Evolutionary conservation across 2,888 invertebrate genomes (phyloP).

Genomic region (Leptopilina syphax): DNA sequence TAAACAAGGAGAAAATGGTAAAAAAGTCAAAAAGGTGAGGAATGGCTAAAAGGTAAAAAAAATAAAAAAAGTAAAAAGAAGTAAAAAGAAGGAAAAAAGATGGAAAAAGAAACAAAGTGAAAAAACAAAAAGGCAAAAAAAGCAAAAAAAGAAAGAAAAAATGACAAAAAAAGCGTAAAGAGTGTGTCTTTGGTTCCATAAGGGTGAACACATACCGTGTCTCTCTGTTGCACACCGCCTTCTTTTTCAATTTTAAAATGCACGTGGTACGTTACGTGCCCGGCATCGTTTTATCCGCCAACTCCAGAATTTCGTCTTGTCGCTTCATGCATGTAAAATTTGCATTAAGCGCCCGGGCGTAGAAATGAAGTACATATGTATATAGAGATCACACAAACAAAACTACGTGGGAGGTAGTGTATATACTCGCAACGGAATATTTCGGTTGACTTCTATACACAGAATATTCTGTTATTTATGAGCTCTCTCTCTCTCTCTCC

Average conservation of each 20-base stretch:
- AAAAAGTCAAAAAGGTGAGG: too few relatives aligned
- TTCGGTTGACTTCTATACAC: neutral
- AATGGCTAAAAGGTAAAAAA: neutral
- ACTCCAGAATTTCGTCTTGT: conserved; percentile 36
- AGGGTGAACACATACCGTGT: conserved; percentile 29
- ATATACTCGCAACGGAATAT: conserved; percentile 1
- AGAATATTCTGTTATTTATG: conserved; percentile 10
- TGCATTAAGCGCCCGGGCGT: conserved; percentile 35
- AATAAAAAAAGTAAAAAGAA: neutral
- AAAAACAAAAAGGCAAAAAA: neutral
- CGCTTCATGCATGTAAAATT: conserved; percentile 39
- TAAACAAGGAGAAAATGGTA: too few relatives aligned
- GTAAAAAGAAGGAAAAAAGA: neutral
- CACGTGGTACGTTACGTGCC: conserved; percentile 25
- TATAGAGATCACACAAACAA: conserved; percentile 32
- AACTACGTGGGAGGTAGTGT: conserved; percentile 15
- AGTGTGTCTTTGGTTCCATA: conserved; percentile 30
- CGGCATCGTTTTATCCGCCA: conserved; percentile 39
- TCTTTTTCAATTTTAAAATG: conserved; percentile 34
- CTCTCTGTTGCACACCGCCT: conserved; percentile 28
- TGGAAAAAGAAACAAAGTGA: neutral
- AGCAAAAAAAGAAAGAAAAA: neutral
- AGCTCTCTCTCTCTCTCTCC: neutral
- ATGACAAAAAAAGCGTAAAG: neutral
- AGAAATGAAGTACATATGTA: conserved; percentile 24